Base-by-base conservation (phyloP, 2,888 invertebrate species). In the Lathronympha strigana region DNA sequence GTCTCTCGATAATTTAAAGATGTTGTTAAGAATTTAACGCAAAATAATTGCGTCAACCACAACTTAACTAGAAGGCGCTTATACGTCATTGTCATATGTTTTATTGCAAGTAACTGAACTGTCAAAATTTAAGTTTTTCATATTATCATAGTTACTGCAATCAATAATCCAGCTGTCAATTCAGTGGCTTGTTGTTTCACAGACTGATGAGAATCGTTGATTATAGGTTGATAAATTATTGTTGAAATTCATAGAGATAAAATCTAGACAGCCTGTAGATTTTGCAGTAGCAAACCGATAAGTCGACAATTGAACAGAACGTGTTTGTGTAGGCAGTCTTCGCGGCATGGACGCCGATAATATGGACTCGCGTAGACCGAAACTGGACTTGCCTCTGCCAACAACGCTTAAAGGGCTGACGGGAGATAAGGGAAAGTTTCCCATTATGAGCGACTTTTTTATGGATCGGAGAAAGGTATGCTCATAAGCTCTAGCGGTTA, bases 371-470 rank as follows among this genome's bases (percentile, higher is more conserved):
- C 78, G 86, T n/a, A 79, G 86, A 28, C 87, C 84, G 3, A 89
- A 87, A 70, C 78, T 90, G 71, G 90, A 92, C 49, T 88, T 91
- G 60, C 90, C 90, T 0, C 69, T 90, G 1, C 90, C 90, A 1
- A 82, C 82, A 0, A 83, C 87, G 0, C 70, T 91, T 19, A 85
- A 81, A 67, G 84, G 85, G 1, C 72, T 90, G 0, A 60, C 84
- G 1, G 77, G 78, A 3, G 87, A 84, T 28, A 87, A 82, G 31
- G 83, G 84, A 11, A 87, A 87, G 68, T 82, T 88, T 54, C 92
- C 93, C 0, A n/a, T n/a, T n/a, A 92, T 93, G 92, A 92, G 90
- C 66, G 93, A 93, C 67, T 92, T 93, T 73, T 87, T 93, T 45
- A 87, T 92, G 40, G 87, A 73, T 58, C 79, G 80, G 67, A 79